Conservation (phyloP, 2,888 invertebrate species). For the Hipparchia semele region DNA sequence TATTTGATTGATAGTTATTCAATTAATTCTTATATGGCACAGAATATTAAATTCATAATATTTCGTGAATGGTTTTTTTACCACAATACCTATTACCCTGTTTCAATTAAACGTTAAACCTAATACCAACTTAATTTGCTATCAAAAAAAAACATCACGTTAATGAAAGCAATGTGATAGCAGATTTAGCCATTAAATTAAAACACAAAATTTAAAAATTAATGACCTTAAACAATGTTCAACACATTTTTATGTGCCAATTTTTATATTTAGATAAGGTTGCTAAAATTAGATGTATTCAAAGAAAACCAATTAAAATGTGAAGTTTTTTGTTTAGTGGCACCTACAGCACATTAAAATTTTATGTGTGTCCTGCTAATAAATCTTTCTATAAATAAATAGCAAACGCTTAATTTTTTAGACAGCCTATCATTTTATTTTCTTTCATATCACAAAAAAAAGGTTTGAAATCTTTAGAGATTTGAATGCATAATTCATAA, state of each 20-base stretch:
- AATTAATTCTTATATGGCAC: conserved; percentile 16
- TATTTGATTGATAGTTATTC: conserved; percentile 27
- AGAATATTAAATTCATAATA: too few relatives aligned
- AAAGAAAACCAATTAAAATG: conserved; percentile 11
- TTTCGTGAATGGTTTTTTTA: too few relatives aligned
- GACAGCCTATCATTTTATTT: neutral
- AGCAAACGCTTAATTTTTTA: neutral
- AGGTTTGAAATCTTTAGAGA: neutral
- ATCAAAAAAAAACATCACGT: too few relatives aligned
- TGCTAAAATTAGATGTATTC: neutral
- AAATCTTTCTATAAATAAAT: conserved; percentile 6
- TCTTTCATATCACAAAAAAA: neutral
- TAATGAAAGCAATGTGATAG: too few relatives aligned
- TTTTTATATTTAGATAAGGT: neutral
- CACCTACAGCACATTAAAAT: neutral
- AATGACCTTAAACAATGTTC: neutral
- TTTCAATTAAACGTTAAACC: too few relatives aligned
- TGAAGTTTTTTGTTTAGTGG: neutral
- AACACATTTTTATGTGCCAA: neutral
- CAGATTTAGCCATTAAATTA: too few relatives aligned
- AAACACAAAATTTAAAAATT: neutral
- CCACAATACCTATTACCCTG: too few relatives aligned
- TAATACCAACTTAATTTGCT: too few relatives aligned
- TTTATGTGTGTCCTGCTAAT: conserved; percentile 13
- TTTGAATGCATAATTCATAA: too few relatives aligned